Evolutionary conservation across 2,888 invertebrate species (phyloP), one percentile per base, ranked within the genome.

Genomic region (Scaptomyza tumidula): DNA sequence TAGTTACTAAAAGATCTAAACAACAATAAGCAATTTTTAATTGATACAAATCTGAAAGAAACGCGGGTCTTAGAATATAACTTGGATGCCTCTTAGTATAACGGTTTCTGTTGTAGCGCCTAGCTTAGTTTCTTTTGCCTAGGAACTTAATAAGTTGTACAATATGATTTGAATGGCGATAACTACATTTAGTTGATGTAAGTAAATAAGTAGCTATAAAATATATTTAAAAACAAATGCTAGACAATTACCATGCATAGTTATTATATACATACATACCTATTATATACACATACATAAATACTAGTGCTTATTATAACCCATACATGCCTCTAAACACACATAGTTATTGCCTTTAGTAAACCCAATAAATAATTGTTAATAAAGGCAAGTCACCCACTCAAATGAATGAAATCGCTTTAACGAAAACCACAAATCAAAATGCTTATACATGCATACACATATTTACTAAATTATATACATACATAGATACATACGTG

Each of bases 91-190:
- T 85, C 87, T 85, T 85, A 80, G 85, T 87, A 61, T 76, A 84
- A 85, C 78, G 85, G 85, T 86, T 85, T 85, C 85, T 85, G 75
- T 86, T 79, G 77, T 81, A 79, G 71, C 69, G 75, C 77, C 79
- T 80, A 77, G 78, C 75, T 72, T 86, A 69, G 54, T 78, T 83
- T 69, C 52, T 24, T 62, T 73, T 77, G 76, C 75, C 56, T 67
- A 64, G 67, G 27, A 55, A 63, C 33, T 33, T 10, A 33, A 33
- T 33, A 10, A 29, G 29, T 29, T 29, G 29, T 6, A 29, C 45
- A 57, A 62, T 66, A 59, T 54, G n/a, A 59, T 75, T 71, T 66
- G 29, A 31, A 55, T 35, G 67, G 46, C 44, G 35, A 41, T 11
- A 64, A 44, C 39, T 35, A 53, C 27, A 35, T 57, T 70, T 60